These are phyloP conservation scores for Erithacus rubecula DNA, from an alignment of 2,797 vertebrate genomes.

Conservation along the genomic window DNA sequence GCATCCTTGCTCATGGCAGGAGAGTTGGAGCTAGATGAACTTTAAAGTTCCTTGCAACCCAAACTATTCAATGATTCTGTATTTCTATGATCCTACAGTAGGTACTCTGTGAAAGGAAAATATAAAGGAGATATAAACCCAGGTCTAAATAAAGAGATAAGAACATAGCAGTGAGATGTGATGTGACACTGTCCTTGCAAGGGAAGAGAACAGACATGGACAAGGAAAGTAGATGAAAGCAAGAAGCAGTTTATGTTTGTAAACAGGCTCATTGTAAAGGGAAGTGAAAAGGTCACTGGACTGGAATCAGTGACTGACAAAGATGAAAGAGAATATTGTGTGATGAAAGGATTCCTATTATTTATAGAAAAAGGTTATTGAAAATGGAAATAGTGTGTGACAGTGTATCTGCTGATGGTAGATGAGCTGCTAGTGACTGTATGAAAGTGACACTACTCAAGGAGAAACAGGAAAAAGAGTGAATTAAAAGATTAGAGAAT, in stretches of 20 bases:
- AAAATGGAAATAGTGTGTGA: slow-evolving; percentile 16
- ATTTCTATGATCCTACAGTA: not conserved
- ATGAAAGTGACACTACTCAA: not conserved
- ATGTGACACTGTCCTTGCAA: not conserved
- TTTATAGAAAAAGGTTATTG: not conserved
- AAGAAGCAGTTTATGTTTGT: not conserved
- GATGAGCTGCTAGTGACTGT: not conserved
- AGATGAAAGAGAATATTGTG: slow-evolving; percentile 21
- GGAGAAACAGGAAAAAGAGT: not conserved
- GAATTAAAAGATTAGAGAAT: not conserved
- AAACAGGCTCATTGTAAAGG: slow-evolving; percentile 14
- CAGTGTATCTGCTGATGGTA: not conserved
- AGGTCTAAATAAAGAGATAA: not conserved
- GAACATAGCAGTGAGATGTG: not conserved
- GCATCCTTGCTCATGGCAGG: not conserved
- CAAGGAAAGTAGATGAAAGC: slow-evolving; percentile 21
- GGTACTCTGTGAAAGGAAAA: not conserved
- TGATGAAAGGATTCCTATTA: slow-evolving; percentile 40
- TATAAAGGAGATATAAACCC: not conserved
- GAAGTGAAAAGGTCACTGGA: slow-evolving; percentile 17
- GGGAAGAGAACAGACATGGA: not conserved
- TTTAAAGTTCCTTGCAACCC: not conserved
- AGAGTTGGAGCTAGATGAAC: not conserved
- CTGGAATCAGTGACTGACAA: not conserved
- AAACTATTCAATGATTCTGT: not conserved